Evolutionary conservation across 1,140 invertebrate species (phyloP), one percentile per base, ranked within the genome.

Genomic region (Sarcophaga peregrina): DNA sequence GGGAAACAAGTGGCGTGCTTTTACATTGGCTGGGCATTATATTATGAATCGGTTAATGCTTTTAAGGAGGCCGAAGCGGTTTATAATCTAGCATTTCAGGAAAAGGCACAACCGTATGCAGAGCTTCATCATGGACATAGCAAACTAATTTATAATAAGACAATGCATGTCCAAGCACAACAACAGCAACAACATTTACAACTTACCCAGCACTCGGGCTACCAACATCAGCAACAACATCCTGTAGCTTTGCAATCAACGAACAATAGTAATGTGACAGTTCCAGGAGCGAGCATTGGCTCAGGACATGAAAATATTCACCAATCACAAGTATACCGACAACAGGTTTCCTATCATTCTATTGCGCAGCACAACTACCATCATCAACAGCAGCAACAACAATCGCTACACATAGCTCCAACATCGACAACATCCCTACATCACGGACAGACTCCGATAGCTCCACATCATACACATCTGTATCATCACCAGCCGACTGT

Each of bases 1-100:
- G 95, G 95, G 50, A 94, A 93, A 9, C 94, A 94, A 89, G 94
- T 94, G 85, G 93, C 95, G 4, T 93, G 94, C 80, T 94, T 96
- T 85, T 96, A 96, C 86, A 92, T 94, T 86, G 94, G 95, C 25
- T 96, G 95, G 95, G 95, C 95, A 37, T 95, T 94, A 86, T 95
- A 96, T 87, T 93, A 95, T 85, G 95, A 96, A 89, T 93, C 94
- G 85, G 92, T 92, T 50, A 93, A 94, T 83, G 95, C 96, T 89
- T 95, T 93, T 84, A 95, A 95, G 90, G 93, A 93, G 86, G 95
- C 95, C 2, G 94, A 96, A 90, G 93, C 94, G 86, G 92, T 96
- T 52, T 96, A 94, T 85, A 92, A 94, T 89, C 87, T 95, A 78
- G 95, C 95, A 47, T 92, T 95, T 83, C 91, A 93, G 84, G 88